Evolutionary conservation across 2,888 invertebrate species (phyloP).

Genomic region (Clusia tigrina): DNA sequence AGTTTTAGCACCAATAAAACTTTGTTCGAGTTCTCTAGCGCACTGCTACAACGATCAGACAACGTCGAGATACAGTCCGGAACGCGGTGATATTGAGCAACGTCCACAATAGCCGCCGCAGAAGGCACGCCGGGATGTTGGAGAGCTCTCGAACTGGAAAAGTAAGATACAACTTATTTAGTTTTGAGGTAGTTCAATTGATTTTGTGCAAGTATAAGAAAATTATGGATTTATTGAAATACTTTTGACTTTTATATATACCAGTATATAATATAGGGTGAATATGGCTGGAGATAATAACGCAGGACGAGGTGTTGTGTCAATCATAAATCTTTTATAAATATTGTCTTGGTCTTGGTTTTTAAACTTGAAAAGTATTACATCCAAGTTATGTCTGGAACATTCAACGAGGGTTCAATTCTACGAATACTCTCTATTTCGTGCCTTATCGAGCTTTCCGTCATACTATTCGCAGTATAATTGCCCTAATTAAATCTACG

Average conservation of each 20-base stretch:
- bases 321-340: too few relatives aligned
- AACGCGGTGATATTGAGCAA: conserved; percentile 65
- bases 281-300: neutral
- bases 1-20: conserved; percentile 36
- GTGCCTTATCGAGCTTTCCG: too few relatives aligned
- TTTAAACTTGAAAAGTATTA: too few relatives aligned
- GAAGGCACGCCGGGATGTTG: conserved; percentile 69
- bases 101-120: conserved; percentile 80
- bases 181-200: neutral
- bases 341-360: too few relatives aligned
- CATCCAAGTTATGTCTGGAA: too few relatives aligned
- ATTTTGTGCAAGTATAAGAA: neutral
- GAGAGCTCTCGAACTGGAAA: conserved; percentile 65
- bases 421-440: too few relatives aligned
- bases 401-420: too few relatives aligned
- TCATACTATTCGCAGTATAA: too few relatives aligned
- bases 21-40: conserved; percentile 3
- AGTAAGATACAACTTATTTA: conserved; percentile 21
- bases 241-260: neutral
- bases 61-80: conserved; percentile 58
- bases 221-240: too few relatives aligned
- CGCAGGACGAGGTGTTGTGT: too few relatives aligned
- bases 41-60: conserved; percentile 67
- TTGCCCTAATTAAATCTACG: too few relatives aligned
- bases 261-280: too few relatives aligned